phyloP scores from a whole-genome alignment of 2,888 invertebrate genomes.

The Euproctis similis region DNA sequence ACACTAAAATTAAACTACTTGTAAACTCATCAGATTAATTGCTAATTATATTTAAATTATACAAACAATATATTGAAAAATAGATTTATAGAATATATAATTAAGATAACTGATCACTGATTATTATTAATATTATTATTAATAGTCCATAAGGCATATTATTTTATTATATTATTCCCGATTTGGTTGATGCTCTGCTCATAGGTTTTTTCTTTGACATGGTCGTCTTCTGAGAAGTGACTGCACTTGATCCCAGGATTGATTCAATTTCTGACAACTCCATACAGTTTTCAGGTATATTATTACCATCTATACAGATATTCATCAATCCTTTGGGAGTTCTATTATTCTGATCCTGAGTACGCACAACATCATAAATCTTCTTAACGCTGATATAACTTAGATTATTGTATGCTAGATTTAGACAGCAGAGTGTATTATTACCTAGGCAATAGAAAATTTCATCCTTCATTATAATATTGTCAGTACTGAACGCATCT shows the following conservation, averaged over 20 bases:
- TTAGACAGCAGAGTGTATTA: slow-evolving; percentile 37
- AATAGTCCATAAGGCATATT: too few species aligned
- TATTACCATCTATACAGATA: slow-evolving; percentile 44
- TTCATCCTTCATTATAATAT: slow-evolving; percentile 25
- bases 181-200: not conserved
- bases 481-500: slow-evolving; percentile 30
- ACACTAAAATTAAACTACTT: not conserved
- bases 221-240: not conserved
- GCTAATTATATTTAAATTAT: too few species aligned
- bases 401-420: slow-evolving; percentile 45
- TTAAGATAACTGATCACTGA: too few species aligned
- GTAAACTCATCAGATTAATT: too few species aligned
- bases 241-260: slow-evolving; percentile 12
- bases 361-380: slow-evolving; percentile 29
- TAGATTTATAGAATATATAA: too few species aligned
- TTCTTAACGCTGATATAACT: slow-evolving; percentile 32
- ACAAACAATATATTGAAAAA: too few species aligned
- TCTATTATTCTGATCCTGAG: slow-evolving; percentile 29
- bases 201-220: not conserved
- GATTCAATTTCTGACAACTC: slow-evolving; percentile 35
- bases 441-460: slow-evolving; percentile 37
- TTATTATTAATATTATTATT: too few species aligned
- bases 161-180: not conserved
- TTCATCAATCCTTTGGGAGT: slow-evolving; percentile 41
- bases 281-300: slow-evolving; percentile 32